phyloP scores from a whole-genome alignment of 2,113 vertebrate genomes.

The Dicerorhinus sumatrensis region DNA sequence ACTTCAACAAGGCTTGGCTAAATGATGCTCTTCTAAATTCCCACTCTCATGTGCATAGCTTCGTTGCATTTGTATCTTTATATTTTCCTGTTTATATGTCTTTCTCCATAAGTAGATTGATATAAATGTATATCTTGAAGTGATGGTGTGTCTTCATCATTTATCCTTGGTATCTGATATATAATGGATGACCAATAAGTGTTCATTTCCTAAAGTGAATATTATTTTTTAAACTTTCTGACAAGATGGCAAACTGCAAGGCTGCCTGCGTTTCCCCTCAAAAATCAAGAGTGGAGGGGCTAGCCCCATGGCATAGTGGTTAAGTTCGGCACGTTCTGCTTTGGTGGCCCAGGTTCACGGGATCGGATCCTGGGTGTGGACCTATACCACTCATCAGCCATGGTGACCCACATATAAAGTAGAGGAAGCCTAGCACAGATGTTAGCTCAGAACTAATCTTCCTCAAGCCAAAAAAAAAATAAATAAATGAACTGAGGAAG shows the following conservation, averaged over 20 bases:
- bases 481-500: no score
- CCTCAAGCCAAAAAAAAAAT: no score
- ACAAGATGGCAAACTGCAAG: not conserved
- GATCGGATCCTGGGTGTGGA: no score
- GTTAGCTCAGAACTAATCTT: no score
- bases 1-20: not conserved
- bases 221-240: not conserved
- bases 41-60: not conserved
- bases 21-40: not conserved
- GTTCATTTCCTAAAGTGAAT: not conserved
- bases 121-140: not conserved
- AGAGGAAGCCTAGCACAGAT: no score
- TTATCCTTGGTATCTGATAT: not conserved
- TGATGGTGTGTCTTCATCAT: not conserved
- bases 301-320: no score
- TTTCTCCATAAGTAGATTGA: not conserved
- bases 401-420: no score
- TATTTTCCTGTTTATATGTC: not conserved
- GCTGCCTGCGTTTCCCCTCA: not conserved
- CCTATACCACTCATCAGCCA: no score
- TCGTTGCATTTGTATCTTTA: not conserved
- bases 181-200: not conserved
- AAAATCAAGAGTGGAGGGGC: not conserved
- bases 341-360: no score
- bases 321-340: no score